These are phyloP conservation scores for Antedon mediterranea DNA, from an alignment of 53 echinoderm and acorn worm species.

Conservation along the genomic window DNA sequence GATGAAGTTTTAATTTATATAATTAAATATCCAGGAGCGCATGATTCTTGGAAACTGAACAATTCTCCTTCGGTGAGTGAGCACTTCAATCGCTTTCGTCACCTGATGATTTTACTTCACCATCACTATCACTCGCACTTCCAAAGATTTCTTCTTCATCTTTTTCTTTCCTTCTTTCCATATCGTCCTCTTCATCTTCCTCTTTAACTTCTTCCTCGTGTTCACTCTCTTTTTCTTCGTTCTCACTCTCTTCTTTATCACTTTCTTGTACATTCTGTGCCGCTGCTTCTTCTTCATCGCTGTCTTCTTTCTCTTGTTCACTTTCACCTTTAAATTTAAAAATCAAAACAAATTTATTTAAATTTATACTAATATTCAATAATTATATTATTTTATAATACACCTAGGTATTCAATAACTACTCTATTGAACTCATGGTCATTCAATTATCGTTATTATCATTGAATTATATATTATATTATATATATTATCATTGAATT, in stretches of 20 bases:
- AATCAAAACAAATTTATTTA: not conserved
- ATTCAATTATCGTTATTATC: no score
- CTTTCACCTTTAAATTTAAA: not conserved
- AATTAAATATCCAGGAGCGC: no score
- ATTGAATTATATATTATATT: no score
- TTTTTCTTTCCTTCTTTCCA: conserved; percentile 23
- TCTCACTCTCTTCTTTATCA: conserved; percentile 18
- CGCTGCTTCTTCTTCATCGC: conserved; percentile 13
- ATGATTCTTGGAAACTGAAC: no score
- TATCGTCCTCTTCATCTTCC: conserved; percentile 40
- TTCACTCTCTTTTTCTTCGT: conserved; percentile 30
- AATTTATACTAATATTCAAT: not conserved
- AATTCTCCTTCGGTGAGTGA: no score
- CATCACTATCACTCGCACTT: conserved; percentile 22
- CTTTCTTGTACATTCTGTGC: conserved; percentile 6
- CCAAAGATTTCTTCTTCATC: conserved; percentile 86
- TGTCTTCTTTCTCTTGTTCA: conserved; percentile 4
- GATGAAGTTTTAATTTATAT: no score
- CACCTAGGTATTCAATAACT: no score
- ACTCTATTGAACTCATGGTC: no score
- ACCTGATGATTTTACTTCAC: not conserved
- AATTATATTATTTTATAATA: no score
- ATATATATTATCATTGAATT: no score
- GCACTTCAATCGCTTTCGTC: not conserved
- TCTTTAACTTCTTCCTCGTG: conserved; percentile 25